These are phyloP conservation scores for Penaeus monodon DNA, from an alignment of 2,888 invertebrate species.

Conservation along the genomic window DNA sequence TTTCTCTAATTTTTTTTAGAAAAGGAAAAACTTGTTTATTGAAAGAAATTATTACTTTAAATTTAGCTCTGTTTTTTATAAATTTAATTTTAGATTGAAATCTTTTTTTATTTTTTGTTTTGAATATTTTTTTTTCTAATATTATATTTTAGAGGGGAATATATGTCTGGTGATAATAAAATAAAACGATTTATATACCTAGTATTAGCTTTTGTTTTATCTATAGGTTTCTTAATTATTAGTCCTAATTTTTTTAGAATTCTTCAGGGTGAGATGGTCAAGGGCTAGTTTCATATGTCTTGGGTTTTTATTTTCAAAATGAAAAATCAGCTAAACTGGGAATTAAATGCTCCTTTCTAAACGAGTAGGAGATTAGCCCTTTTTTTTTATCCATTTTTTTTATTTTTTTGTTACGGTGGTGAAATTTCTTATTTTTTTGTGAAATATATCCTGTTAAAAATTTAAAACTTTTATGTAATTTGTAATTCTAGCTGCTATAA, in stretches of 20 bases:
- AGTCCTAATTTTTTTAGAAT: conserved; percentile 79
- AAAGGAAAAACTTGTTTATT: conserved; percentile 72
- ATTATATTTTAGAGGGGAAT: conserved; percentile 67
- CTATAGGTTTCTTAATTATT: conserved; percentile 79
- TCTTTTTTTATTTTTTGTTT: conserved; percentile 77
- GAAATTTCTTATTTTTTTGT: conserved; percentile 75
- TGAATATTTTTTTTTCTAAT: conserved; percentile 78
- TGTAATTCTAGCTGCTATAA: too few relatives aligned
- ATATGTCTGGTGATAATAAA: conserved; percentile 76
- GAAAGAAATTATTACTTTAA: conserved; percentile 75
- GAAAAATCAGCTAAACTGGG: conserved; percentile 76
- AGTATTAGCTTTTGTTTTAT: conserved; percentile 78
- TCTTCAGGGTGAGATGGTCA: conserved; percentile 78
- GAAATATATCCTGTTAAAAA: too few relatives aligned
- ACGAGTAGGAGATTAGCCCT: conserved; percentile 81
- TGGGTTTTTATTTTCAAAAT: conserved; percentile 69
- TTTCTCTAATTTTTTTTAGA: neutral
- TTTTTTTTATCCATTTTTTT: conserved; percentile 76
- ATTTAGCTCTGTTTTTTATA: conserved; percentile 72
- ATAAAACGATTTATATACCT: conserved; percentile 78
- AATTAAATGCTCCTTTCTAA: conserved; percentile 81
- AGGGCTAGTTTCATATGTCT: neutral
- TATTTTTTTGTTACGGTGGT: conserved; percentile 74
- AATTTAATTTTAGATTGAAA: conserved; percentile 77
- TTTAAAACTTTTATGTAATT: too few relatives aligned